These are phyloP conservation scores for Gonioctena quinquepunctata DNA, from an alignment of 1,140 invertebrate genomes.

Conservation along the genomic window DNA sequence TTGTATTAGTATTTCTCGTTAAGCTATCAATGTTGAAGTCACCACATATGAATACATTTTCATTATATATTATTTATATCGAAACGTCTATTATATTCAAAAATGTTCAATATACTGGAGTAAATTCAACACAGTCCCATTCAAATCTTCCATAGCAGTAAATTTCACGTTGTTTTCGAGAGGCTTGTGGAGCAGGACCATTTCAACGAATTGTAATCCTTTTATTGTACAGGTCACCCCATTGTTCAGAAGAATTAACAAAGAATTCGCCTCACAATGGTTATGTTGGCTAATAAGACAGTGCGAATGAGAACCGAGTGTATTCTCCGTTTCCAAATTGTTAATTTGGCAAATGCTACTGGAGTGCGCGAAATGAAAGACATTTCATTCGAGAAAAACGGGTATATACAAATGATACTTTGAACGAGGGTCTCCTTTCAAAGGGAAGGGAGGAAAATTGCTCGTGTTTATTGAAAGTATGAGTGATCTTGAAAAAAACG, in stretches of 20 bases:
- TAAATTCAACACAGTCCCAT: no score
- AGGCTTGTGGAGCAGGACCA: no score
- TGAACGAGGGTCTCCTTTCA: neutral
- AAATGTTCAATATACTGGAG: no score
- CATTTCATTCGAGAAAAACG: neutral
- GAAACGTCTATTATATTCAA: no score
- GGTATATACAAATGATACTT: conserved; percentile 1
- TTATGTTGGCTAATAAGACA: neutral
- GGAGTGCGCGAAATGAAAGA: neutral
- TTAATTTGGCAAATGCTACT: conserved; percentile 15
- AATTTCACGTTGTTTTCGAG: no score
- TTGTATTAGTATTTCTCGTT: no score
- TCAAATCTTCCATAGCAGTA: no score
- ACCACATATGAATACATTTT: no score
- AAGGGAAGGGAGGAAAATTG: neutral
- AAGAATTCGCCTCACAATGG: neutral
- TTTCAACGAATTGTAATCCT: no score
- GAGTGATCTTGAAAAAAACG: no score
- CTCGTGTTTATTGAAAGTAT: neutral
- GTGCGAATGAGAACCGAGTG: neutral
- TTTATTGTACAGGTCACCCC: neutral
- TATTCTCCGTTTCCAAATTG: neutral
- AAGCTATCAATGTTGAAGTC: no score
- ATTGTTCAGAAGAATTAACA: neutral
- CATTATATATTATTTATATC: no score